A percentile compares a stretch with the other conserved stretches of the same genome.
phyloP scores from a whole-genome alignment of 1,140 invertebrate species.

The Tigriopus japonicus region DNA sequence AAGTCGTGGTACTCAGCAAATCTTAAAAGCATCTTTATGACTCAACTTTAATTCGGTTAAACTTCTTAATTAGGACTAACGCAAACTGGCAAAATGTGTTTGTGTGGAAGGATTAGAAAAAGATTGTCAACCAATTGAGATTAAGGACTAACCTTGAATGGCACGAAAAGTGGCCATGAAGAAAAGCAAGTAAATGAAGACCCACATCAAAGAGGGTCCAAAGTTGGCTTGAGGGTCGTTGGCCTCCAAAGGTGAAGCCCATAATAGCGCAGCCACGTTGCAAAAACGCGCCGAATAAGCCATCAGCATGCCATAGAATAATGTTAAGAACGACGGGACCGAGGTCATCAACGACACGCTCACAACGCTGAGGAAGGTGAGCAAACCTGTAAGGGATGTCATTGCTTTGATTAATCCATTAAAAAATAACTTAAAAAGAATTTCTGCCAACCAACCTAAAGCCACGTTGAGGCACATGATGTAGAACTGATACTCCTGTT shows the following conservation, averaged over 20 bases:
- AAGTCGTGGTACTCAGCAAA: no score
- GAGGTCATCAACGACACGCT: background rate
- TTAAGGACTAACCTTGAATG: background rate
- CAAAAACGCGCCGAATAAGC: constrained; percentile 2
- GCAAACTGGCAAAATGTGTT: no score
- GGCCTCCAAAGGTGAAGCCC: background rate
- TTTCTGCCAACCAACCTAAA: background rate
- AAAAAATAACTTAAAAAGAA: no score
- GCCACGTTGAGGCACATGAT: background rate
- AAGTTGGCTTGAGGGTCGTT: background rate
- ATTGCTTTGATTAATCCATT: no score
- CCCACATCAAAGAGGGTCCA: background rate
- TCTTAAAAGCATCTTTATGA: no score
- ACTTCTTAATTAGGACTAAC: no score
- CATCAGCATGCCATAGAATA: background rate
- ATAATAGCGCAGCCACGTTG: background rate
- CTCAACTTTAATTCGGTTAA: no score
- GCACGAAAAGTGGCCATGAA: background rate
- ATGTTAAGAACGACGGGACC: background rate
- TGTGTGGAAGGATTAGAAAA: no score
- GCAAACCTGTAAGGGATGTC: no score
- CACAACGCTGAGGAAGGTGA: no score
- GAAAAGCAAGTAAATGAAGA: background rate
- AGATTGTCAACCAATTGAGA: no score
- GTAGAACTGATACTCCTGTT: constrained; percentile 10